These are phyloP conservation scores for Peucedramus taeniatus DNA, from an alignment of 2,113 vertebrate genomes.

Conservation along the genomic window DNA sequence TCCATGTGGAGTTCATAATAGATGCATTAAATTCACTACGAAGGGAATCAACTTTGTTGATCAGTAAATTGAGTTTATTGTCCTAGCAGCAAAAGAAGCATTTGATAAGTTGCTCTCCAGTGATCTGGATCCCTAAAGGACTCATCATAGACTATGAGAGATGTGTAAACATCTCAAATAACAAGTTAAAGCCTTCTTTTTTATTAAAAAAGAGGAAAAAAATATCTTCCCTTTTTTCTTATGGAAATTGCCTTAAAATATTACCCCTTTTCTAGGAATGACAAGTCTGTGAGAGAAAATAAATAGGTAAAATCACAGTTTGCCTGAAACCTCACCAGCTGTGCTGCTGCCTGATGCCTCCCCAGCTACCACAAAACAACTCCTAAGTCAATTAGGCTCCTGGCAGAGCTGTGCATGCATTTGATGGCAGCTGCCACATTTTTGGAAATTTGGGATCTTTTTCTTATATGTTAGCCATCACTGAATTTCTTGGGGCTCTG, in stretches of 20 bases:
- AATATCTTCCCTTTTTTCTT: background rate
- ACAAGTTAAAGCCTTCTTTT: background rate
- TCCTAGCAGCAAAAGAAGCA: background rate
- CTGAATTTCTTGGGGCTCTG: background rate
- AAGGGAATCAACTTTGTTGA: background rate
- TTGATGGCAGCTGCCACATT: background rate
- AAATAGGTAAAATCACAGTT: conserved; percentile 51
- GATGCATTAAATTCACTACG: background rate
- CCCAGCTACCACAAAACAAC: background rate
- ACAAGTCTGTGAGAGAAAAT: background rate
- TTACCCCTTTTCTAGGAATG: background rate
- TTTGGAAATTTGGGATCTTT: background rate
- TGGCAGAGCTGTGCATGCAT: background rate
- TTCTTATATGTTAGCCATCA: background rate
- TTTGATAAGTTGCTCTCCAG: background rate
- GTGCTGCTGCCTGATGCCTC: conserved; percentile 6
- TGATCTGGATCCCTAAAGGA: background rate
- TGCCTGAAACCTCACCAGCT: conserved; percentile 33
- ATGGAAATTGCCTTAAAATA: conserved; percentile 1
- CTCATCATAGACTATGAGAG: background rate
- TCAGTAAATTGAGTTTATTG: background rate
- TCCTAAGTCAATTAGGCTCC: background rate
- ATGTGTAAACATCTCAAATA: background rate
- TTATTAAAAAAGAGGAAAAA: background rate
- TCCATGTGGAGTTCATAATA: background rate